Evolutionary conservation across 2,888 invertebrate genomes (phyloP), one percentile per base, ranked within the genome.

Genomic region (Blastobasis adustella): DNA sequence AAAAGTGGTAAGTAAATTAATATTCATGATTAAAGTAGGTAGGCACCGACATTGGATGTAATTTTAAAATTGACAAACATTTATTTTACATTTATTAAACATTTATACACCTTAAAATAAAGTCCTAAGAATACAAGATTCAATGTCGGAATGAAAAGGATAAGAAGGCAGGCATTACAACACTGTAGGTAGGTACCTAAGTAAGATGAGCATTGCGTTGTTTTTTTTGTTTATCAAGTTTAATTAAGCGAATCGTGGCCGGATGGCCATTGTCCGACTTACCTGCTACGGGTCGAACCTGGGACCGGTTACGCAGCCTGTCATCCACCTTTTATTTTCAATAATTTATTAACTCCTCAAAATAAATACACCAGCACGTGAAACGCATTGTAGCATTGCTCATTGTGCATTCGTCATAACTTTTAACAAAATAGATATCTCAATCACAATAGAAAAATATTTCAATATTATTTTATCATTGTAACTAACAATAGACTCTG

Each of bases 191-290:
- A 10, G 8, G 45, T 8, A 10, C 23, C 10, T 4, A 8, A 46
- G 49, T 49, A 54, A 54, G 54, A 54, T 49, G 54, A 46, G 51
- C 49, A 48, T 53, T 44, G 53, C 51, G 51, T 45, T 57, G 59
- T 67, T 69, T 67, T 78, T 77, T 81, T 79, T 79, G 73, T 75
- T 81, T 73, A 67, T 71, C 76, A 74, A 79, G 76, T 81, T 79
- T 84, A 84, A 84, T 84, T 83, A 83, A 82, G 73, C 70, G 79
- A 78, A 79, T 81, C 79, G 79, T 76, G 77, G 73, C 71, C 69
- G 71, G 77, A 78, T 77, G 76, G 72, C 79, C 79, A 82, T 83
- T 83, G 82, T 82, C 79, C 78, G 69, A 79, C 82, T 81, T 82
- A 82, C 83, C 82, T 81, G 78, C 70, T 66, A 42, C 9, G 42